A percentile compares a stretch with the other conserved stretches of the same genome.
These are phyloP conservation scores for Netelia fuscicornis DNA, from an alignment of 2,888 invertebrate species.

Conservation along the genomic window DNA sequence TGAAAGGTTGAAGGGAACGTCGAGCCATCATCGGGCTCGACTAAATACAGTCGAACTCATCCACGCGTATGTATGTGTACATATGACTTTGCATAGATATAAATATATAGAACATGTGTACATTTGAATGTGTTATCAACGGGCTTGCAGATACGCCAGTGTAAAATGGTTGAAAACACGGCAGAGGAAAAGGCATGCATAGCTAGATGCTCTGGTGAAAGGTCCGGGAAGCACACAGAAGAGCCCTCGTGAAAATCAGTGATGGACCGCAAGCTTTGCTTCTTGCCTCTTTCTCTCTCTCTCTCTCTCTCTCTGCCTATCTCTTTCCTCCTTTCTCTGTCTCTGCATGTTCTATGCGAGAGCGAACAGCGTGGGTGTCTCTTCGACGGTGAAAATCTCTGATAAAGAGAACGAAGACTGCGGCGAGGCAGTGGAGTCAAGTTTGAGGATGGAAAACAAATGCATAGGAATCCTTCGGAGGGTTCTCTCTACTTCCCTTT, in stretches of 20 bases:
- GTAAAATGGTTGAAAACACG: slow-evolving; percentile 31
- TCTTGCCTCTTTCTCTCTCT: neutral
- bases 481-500: neutral
- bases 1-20: slow-evolving; percentile 41
- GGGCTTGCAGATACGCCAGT: neutral
- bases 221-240: neutral
- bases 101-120: neutral
- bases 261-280: slow-evolving; percentile 20
- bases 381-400: slow-evolving; percentile 45
- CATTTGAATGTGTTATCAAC: neutral
- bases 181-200: slow-evolving; percentile 9
- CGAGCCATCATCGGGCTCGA: neutral
- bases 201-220: neutral
- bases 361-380: neutral
- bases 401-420: slow-evolving; percentile 39
- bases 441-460: slow-evolving; percentile 7
- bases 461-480: neutral
- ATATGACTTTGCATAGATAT: neutral
- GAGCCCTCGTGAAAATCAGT: slow-evolving; percentile 29
- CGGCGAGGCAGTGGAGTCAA: slow-evolving; percentile 8
- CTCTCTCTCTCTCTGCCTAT: neutral
- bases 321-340: neutral
- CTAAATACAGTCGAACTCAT: neutral
- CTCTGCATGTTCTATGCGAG: neutral
- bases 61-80: neutral